These are phyloP conservation scores for Aromia moschata DNA, from an alignment of 2,888 invertebrate genomes.

Conservation along the genomic window DNA sequence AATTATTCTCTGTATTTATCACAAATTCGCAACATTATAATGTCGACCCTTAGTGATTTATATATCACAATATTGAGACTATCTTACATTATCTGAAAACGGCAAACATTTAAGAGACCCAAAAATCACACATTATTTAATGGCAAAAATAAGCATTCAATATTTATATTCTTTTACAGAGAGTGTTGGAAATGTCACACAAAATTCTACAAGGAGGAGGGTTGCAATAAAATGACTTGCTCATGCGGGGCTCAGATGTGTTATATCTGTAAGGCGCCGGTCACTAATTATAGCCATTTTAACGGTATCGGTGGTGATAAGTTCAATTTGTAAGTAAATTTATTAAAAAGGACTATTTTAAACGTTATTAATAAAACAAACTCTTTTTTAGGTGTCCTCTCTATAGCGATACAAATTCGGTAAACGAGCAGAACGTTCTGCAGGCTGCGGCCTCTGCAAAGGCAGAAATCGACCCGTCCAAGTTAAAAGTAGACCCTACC, in stretches of 20 bases:
- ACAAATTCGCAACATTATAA: too few species aligned
- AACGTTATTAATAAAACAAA: too few species aligned
- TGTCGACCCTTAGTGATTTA: too few species aligned
- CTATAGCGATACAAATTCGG: slow-evolving; percentile 58
- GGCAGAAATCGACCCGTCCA: slow-evolving; percentile 52
- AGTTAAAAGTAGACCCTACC: slow-evolving; percentile 58
- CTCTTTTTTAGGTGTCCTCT: slow-evolving; percentile 61
- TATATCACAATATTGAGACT: too few species aligned
- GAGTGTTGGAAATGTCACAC: slow-evolving; percentile 64
- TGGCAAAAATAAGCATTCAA: too few species aligned
- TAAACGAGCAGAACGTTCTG: slow-evolving; percentile 60
- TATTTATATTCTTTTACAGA: slow-evolving; percentile 57
- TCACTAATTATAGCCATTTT: slow-evolving; percentile 68
- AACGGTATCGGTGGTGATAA: slow-evolving; percentile 60
- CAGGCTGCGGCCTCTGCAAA: slow-evolving; percentile 59
- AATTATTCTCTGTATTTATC: too few species aligned
- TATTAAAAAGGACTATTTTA: slow-evolving; percentile 3
- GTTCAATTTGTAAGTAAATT: slow-evolving; percentile 50
- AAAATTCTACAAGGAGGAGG: slow-evolving; percentile 66
- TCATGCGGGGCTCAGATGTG: slow-evolving; percentile 68
- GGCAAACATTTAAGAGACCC: too few species aligned
- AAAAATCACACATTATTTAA: too few species aligned
- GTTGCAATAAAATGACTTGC: slow-evolving; percentile 70
- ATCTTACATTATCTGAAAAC: too few species aligned
- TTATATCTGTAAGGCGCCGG: slow-evolving; percentile 66